Conservation (phyloP, 2,113 vertebrate genomes). For the Grammomys dolichurus region DNA sequence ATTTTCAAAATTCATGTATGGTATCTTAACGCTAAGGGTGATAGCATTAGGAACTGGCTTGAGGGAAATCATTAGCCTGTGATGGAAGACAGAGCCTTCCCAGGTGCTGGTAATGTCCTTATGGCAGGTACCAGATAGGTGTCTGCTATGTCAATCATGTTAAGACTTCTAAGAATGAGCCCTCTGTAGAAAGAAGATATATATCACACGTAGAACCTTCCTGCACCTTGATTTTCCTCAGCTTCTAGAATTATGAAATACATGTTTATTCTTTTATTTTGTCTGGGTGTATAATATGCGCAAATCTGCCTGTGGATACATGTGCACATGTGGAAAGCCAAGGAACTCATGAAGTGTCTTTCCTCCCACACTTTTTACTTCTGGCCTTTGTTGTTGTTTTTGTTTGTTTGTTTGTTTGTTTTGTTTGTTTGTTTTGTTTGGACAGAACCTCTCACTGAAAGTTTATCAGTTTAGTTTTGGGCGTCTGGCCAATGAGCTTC, state of each 20-base stretch:
- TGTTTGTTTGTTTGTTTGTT: no score
- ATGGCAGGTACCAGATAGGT: not conserved
- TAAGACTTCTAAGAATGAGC: not conserved
- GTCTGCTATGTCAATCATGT: rapidly evolving
- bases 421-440: not conserved
- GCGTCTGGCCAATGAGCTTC: not conserved
- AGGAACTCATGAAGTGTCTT: not conserved
- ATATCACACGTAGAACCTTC: not conserved
- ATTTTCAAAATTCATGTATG: not conserved
- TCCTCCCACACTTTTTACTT: not conserved
- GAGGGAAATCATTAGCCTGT: not conserved
- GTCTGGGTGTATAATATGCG: not conserved
- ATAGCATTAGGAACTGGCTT: not conserved
- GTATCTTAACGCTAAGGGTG: not conserved
- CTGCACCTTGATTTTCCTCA: not conserved
- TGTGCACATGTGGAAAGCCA: not conserved
- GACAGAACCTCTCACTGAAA: not conserved
- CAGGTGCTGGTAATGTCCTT: not conserved
- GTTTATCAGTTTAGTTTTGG: not conserved
- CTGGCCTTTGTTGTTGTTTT: not conserved
- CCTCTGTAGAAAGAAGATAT: not conserved
- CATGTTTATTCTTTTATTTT: not conserved
- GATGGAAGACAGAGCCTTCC: not conserved
- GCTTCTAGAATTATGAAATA: not conserved
- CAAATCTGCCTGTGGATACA: not conserved